A percentile compares a stretch with the other conserved stretches of the same genome.
phyloP scores from a whole-genome alignment of 30 jellyfish, hydroid and myxozoan genomes.

The Aurelia coerulea region DNA sequence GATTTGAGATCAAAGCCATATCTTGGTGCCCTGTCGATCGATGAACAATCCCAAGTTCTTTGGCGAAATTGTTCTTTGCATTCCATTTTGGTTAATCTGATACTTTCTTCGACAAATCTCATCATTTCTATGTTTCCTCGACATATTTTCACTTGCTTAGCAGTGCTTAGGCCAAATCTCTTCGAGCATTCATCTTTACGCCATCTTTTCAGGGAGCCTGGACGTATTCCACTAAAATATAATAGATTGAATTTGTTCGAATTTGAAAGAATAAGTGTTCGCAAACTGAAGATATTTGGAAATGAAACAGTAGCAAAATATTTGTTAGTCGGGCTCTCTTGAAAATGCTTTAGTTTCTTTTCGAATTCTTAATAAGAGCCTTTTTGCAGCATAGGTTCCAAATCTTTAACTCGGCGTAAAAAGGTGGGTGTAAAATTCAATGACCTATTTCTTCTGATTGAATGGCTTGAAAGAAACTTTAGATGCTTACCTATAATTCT shows the following conservation, averaged over 20 bases:
- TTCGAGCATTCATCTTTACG: conserved; percentile 66
- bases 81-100: conserved; percentile 68
- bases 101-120: conserved; percentile 66
- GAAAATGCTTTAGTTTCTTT: too few species aligned
- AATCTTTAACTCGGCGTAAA: too few species aligned
- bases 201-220: conserved; percentile 42
- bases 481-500: too few species aligned
- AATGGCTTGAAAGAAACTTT: too few species aligned
- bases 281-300: too few species aligned
- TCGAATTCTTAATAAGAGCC: too few species aligned
- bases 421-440: too few species aligned
- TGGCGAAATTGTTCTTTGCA: conserved; percentile 76
- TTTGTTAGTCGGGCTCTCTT: too few species aligned
- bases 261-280: background rate
- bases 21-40: conserved; percentile 81
- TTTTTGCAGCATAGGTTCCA: too few species aligned
- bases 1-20: conserved; percentile 75
- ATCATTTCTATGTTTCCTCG: conserved; percentile 67
- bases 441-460: too few species aligned
- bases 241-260: background rate
- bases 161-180: conserved; percentile 57
- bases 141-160: conserved; percentile 76
- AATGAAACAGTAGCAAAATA: too few species aligned
- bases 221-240: conserved; percentile 19
- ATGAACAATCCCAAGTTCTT: conserved; percentile 87